Conservation (phyloP, 2,888 invertebrate genomes). For the Phengaris arion region DNA sequence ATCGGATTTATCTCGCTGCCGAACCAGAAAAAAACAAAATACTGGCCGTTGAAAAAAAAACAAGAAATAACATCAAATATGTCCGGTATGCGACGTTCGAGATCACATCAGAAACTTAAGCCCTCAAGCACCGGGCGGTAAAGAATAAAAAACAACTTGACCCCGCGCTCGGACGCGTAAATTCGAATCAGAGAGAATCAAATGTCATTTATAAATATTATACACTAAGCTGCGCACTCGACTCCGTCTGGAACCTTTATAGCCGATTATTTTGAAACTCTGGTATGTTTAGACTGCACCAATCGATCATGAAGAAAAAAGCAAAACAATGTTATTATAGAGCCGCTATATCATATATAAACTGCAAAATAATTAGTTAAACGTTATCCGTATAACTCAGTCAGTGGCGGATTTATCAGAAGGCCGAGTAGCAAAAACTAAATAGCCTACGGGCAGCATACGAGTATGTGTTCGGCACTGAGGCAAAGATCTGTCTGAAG, state of each 20-base stretch:
- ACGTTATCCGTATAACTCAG: no score
- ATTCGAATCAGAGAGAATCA: constrained; percentile 74
- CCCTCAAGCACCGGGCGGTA: constrained; percentile 64
- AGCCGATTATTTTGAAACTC: not conserved
- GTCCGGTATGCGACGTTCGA: constrained; percentile 72
- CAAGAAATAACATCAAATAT: constrained; percentile 71
- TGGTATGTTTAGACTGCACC: not conserved
- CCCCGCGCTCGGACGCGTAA: constrained; percentile 68
- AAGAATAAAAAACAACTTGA: constrained; percentile 56
- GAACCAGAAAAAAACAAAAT: constrained; percentile 52
- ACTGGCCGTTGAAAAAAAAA: constrained; percentile 46
- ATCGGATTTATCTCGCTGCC: constrained; percentile 63
- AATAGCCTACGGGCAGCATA: no score
- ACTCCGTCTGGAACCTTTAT: not conserved
- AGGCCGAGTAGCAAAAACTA: no score
- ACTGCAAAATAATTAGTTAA: not conserved
- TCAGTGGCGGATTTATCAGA: no score
- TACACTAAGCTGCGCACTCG: constrained; percentile 24
- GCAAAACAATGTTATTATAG: not conserved
- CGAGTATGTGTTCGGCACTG: no score
- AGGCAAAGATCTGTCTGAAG: not conserved
- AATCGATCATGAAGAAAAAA: not conserved
- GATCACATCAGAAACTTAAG: constrained; percentile 77
- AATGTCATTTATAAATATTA: constrained; percentile 59
- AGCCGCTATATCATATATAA: not conserved